Conservation (phyloP, 1,140 invertebrate genomes). For the Drosophila malerkotliana region DNA sequence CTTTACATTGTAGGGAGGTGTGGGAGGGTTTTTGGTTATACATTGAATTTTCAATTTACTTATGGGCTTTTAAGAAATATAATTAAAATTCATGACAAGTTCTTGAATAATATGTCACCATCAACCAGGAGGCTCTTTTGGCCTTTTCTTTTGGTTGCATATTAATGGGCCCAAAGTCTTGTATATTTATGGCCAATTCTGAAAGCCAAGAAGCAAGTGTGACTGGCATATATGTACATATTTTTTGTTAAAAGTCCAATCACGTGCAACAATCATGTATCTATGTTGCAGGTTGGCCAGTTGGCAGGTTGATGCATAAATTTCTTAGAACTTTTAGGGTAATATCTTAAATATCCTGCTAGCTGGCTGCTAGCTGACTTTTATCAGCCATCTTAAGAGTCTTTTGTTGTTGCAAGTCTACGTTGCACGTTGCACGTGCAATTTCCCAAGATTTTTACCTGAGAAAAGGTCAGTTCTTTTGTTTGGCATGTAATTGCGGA, state of each 20-base stretch:
- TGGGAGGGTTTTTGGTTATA: neutral
- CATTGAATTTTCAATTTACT: constrained; percentile 23
- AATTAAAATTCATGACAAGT: constrained; percentile 45
- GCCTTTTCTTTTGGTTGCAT: constrained; percentile 10
- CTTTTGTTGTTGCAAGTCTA: constrained; percentile 22
- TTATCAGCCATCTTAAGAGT: neutral
- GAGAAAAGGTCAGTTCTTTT: constrained; percentile 46
- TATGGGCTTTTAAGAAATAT: neutral
- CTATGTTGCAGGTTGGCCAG: constrained; percentile 1
- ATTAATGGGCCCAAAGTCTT: constrained; percentile 14
- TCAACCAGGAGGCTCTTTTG: neutral
- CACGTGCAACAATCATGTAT: constrained; percentile 47
- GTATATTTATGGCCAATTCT: constrained; percentile 67
- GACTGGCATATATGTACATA: constrained; percentile 50
- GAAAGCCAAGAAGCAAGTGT: constrained; percentile 38
- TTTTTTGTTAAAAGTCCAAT: constrained; percentile 19
- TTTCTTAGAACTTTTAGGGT: neutral
- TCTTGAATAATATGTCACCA: constrained; percentile 25
- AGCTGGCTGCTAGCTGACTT: neutral
- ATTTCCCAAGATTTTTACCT: constrained; percentile 30
- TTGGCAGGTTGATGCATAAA: constrained; percentile 1
- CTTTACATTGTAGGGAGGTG: constrained; percentile 3
- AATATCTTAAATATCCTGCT: neutral
- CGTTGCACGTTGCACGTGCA: constrained; percentile 12
- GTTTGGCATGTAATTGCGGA: constrained; percentile 39